Evolutionary conservation across 2,888 invertebrate genomes (phyloP).

Genomic region (Craniophora ligustri): DNA sequence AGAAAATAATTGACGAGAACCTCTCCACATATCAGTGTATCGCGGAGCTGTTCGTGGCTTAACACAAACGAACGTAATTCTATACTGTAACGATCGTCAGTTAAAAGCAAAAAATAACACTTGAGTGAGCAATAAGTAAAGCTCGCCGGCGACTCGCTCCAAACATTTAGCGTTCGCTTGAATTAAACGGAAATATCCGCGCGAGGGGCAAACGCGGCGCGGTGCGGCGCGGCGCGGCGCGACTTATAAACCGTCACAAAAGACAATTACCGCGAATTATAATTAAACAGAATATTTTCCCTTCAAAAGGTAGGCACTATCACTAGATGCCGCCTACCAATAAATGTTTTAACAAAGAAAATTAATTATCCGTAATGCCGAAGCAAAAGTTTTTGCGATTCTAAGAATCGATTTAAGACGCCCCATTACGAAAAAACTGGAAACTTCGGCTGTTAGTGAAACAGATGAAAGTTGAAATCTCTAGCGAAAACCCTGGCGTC

Average conservation of each 20-base stretch:
- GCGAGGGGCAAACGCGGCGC: background rate
- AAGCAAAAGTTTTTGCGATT: constrained; percentile 20
- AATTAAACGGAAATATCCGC: background rate
- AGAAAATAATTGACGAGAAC: too few relatives aligned
- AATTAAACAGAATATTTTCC: constrained; percentile 2
- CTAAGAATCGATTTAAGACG: constrained; percentile 18
- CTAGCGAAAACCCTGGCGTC: background rate
- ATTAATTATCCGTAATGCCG: constrained; percentile 23
- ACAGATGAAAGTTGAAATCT: constrained; percentile 23
- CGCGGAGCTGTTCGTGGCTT: constrained; percentile 12
- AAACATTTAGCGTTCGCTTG: background rate
- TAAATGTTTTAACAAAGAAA: constrained; percentile 16
- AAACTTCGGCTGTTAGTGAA: constrained; percentile 26
- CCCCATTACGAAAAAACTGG: constrained; percentile 14
- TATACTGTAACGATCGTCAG: background rate
- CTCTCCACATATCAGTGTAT: too few relatives aligned
- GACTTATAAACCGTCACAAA: constrained; percentile 22
- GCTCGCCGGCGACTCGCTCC: background rate
- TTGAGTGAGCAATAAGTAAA: constrained; percentile 6
- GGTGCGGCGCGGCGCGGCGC: background rate
- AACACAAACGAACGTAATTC: constrained; percentile 14
- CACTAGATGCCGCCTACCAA: background rate
- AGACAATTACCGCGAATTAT: constrained; percentile 13
- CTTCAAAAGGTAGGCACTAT: background rate
- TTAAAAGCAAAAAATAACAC: background rate